Percentiles rank a stretch among this genome's conserved stretches.
These are phyloP conservation scores for Pholis gunnellus DNA, from an alignment of 2,113 vertebrate species.

Conservation along the genomic window DNA sequence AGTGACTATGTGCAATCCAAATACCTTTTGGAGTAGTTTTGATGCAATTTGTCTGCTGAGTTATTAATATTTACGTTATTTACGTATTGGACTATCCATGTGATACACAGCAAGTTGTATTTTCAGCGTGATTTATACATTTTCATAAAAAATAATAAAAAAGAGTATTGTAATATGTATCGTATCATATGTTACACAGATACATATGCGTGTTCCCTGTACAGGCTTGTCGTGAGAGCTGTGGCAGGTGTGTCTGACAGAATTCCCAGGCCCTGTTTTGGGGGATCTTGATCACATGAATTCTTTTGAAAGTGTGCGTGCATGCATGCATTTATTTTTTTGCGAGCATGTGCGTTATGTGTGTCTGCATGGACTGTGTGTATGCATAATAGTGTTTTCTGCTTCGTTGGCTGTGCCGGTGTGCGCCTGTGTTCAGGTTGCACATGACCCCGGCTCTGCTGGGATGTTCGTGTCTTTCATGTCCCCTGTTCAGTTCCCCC, in stretches of 20 bases:
- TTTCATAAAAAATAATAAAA: neutral
- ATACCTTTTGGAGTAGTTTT: too few relatives aligned
- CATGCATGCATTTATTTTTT: constrained; percentile 34
- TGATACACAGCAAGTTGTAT: neutral
- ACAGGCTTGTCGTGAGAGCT: constrained; percentile 10
- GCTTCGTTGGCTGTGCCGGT: constrained; percentile 68
- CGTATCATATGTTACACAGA: too few relatives aligned
- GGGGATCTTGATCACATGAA: constrained; percentile 31
- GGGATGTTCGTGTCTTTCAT: constrained; percentile 79
- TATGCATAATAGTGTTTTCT: constrained; percentile 73
- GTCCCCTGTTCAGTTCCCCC: constrained; percentile 69
- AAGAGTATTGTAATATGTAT: neutral
- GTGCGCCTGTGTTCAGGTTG: constrained; percentile 72
- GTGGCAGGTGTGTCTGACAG: constrained; percentile 53
- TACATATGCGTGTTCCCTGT: constrained; percentile 25
- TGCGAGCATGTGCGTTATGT: constrained; percentile 1
- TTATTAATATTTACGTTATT: neutral
- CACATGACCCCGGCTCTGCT: constrained; percentile 71
- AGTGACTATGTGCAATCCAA: too few relatives aligned
- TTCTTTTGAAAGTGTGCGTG: constrained; percentile 50
- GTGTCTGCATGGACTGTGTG: constrained; percentile 38
- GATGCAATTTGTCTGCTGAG: too few relatives aligned
- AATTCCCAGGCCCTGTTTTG: constrained; percentile 40
- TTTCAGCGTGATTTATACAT: neutral
- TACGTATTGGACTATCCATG: neutral